Percentiles rank a stretch among this genome's conserved stretches.
Conservation (phyloP, 2,888 invertebrate genomes). For the Hirtodrosophila trivittata region DNA sequence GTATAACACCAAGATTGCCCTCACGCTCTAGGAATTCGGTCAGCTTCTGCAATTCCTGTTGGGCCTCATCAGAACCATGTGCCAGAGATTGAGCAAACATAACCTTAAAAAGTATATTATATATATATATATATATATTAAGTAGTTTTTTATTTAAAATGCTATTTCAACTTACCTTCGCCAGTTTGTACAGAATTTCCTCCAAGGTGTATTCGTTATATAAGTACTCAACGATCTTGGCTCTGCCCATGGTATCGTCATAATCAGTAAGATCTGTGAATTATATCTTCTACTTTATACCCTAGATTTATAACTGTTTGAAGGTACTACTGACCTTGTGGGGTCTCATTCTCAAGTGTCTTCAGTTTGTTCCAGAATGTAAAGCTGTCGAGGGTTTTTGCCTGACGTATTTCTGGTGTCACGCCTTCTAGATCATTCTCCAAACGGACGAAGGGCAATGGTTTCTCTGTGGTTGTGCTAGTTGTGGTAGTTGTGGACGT, state of each 20-base stretch:
- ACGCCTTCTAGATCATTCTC: slow-evolving; percentile 45
- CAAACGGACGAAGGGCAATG: slow-evolving; percentile 63
- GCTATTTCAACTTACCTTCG: slow-evolving; percentile 85
- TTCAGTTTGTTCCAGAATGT: slow-evolving; percentile 81
- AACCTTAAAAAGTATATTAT: slow-evolving; percentile 84
- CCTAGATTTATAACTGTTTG: too few relatives aligned
- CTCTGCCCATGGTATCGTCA: slow-evolving; percentile 88
- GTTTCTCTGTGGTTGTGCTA: slow-evolving; percentile 74
- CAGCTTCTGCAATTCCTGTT: slow-evolving; percentile 89
- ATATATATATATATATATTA: neutral
- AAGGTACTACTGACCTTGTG: slow-evolving; percentile 49
- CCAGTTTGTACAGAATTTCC: slow-evolving; percentile 91
- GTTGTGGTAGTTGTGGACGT: slow-evolving; percentile 71
- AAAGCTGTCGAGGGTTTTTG: slow-evolving; percentile 79
- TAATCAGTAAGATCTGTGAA: slow-evolving; percentile 85
- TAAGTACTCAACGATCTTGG: slow-evolving; percentile 88
- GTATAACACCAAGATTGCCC: slow-evolving; percentile 89
- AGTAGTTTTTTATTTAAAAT: too few relatives aligned
- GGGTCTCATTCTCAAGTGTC: slow-evolving; percentile 73
- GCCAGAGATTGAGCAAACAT: slow-evolving; percentile 91
- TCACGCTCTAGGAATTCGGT: slow-evolving; percentile 90
- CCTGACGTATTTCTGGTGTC: slow-evolving; percentile 43
- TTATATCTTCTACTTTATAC: neutral
- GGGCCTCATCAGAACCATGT: slow-evolving; percentile 88
- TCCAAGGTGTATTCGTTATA: slow-evolving; percentile 90